phyloP scores from a whole-genome alignment of 2,888 invertebrate species.

The Leptogaster cylindrica region DNA sequence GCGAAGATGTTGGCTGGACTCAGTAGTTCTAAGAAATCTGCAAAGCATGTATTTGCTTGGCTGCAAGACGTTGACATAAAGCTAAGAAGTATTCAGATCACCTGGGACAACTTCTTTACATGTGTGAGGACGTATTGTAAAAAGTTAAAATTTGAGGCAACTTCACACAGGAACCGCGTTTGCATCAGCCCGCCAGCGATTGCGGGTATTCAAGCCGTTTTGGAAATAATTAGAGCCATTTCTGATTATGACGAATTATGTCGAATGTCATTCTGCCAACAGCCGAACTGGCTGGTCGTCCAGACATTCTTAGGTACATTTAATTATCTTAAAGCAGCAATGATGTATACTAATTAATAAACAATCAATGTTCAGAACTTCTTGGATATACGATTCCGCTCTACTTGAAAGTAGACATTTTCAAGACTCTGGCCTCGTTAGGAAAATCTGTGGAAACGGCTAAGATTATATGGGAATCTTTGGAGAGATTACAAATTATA shows the following conservation, averaged over 20 bases:
- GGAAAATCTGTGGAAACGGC: conserved; percentile 80
- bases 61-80: too few species aligned
- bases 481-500: conserved; percentile 83
- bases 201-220: conserved; percentile 82
- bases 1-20: conserved; percentile 85
- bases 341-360: neutral
- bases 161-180: conserved; percentile 67
- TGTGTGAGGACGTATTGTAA: too few species aligned
- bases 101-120: conserved; percentile 85
- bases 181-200: conserved; percentile 82
- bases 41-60: conserved; percentile 78
- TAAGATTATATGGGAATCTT: conserved; percentile 81
- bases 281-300: conserved; percentile 85
- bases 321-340: too few species aligned
- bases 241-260: conserved; percentile 82
- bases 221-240: conserved; percentile 78
- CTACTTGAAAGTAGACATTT: conserved; percentile 81
- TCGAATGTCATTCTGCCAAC: conserved; percentile 82
- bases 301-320: conserved; percentile 77
- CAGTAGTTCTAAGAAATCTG: conserved; percentile 76
- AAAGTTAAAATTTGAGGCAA: too few species aligned
- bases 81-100: conserved; percentile 67
- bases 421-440: conserved; percentile 79
- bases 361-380: conserved; percentile 66
- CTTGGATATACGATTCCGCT: conserved; percentile 87